A percentile compares a stretch with the other conserved stretches of the same genome.
phyloP scores from a whole-genome alignment of 2,797 vertebrate species.

The Vultur gryphus region DNA sequence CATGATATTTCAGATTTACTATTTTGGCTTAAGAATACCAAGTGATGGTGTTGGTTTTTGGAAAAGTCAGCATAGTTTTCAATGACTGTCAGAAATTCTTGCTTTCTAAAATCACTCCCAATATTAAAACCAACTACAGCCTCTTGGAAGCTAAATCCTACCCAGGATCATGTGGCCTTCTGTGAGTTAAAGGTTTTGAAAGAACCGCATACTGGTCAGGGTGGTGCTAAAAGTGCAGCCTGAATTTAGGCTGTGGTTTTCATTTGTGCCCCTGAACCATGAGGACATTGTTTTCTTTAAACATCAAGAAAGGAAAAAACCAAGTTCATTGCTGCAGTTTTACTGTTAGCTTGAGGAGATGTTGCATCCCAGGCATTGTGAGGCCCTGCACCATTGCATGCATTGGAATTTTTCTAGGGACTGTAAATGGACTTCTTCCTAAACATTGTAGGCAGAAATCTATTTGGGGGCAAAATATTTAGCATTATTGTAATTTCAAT shows the following conservation, averaged over 20 bases:
- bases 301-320: neutral
- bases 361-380: neutral
- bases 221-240: neutral
- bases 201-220: neutral
- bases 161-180: neutral
- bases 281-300: constrained; percentile 5
- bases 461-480: neutral
- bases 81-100: constrained; percentile 21
- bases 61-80: constrained; percentile 43
- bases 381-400: neutral
- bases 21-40: neutral
- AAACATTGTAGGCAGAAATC: neutral
- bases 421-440: neutral
- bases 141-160: neutral
- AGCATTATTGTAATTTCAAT: neutral
- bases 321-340: neutral
- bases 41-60: neutral
- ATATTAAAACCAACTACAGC: neutral
- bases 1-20: neutral
- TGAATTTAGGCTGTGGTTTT: constrained; percentile 14
- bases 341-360: neutral
- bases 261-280: neutral
- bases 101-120: neutral
- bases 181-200: constrained; percentile 15
- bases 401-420: neutral